Percentiles rank a stretch among this genome's conserved stretches.
Conservation (phyloP, 2,888 invertebrate species). For the Dryococelus australis region DNA sequence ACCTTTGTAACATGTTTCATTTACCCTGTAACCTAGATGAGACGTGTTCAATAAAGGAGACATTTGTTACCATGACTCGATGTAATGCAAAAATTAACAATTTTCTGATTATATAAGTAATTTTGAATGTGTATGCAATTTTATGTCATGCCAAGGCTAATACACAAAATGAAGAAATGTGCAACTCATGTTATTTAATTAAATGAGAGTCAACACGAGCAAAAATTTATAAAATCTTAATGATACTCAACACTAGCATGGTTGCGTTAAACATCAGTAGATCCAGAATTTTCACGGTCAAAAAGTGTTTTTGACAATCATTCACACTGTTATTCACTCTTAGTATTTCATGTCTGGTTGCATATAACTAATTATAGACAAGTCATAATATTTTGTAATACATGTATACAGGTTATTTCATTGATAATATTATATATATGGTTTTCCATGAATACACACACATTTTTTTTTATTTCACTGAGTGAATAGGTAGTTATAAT, state of each 20-base stretch:
- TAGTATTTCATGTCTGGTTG: slow-evolving; percentile 11
- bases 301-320: background rate
- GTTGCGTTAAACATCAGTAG: background rate
- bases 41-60: slow-evolving; percentile 13
- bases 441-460: background rate
- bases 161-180: background rate
- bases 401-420: slow-evolving; percentile 16
- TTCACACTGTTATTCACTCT: background rate
- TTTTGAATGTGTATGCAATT: background rate
- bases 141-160: background rate
- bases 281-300: background rate
- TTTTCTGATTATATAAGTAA: background rate
- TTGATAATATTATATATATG: background rate
- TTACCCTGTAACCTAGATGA: slow-evolving; percentile 16
- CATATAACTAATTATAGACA: background rate
- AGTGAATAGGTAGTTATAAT: slow-evolving; percentile 11
- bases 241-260: background rate
- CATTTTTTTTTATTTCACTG: background rate
- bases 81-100: background rate
- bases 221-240: background rate
- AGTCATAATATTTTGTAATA: slow-evolving; percentile 10
- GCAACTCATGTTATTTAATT: background rate
- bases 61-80: background rate
- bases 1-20: slow-evolving; percentile 11
- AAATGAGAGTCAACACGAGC: background rate